Evolutionary conservation across 2,888 invertebrate genomes (phyloP), one percentile per base, ranked within the genome.

Genomic region (Mystacides longicornis): DNA sequence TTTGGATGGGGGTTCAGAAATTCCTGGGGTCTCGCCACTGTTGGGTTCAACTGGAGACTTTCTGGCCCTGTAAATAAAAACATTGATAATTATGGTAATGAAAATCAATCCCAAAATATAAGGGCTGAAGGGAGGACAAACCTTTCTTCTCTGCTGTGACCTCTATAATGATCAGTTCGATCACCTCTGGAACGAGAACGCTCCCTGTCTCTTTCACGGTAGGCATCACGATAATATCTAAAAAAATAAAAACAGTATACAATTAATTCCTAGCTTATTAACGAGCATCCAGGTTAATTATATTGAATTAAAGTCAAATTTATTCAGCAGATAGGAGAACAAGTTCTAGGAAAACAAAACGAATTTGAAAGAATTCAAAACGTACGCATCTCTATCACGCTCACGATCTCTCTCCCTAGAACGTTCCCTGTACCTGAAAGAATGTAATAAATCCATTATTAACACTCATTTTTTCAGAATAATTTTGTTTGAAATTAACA

Each of bases 181-280:
- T 77, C 78, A 59, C 85, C 91, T 64, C 93, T 80, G 64, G 92
- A 92, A 64, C 93, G 82, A 54, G 92, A 92, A 64, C 94, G 73
- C 62, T 87, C 87, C 55, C 86, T 74, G 57, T 85, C 83, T 50
- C 81, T 71, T 54, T 81, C 81, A 52, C 81, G 77, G 63, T 81
- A 81, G 52, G 62, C 62, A 54, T 81, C 80, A 56, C 80, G 73
- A 67, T 81, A 81, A 65, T 80, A 80, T 62, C 79, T 77, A 67
- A 5, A 62, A 60, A 42, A n/a, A n/a, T n/a, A n/a, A n/a, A 56
- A 14, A 21, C 23, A 23, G 7, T 14, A 31, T 31, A 31, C 31
- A 31, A 9, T 14, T 31, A 9, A 31, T 31, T 31, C 14, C 7
- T 31, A 31, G 9, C 14, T 31, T 31, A 9, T 14, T 31, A 31